Percentiles rank a stretch among this genome's conserved stretches.
Conservation (phyloP, 2,888 invertebrate species). For the Cylloceria caligata region DNA sequence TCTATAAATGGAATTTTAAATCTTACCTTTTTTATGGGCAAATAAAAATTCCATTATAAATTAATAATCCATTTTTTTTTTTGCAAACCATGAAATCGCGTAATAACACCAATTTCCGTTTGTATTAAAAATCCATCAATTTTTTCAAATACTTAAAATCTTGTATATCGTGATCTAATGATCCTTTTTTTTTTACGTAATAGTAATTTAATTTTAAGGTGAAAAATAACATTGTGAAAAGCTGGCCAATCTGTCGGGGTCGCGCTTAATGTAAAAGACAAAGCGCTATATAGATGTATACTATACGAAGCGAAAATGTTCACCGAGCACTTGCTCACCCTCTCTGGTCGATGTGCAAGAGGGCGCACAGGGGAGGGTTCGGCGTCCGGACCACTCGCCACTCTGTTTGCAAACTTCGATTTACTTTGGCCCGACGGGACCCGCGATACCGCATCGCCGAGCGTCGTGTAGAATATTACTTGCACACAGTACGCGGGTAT, state of each 20-base stretch:
- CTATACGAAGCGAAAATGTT: conserved; percentile 22
- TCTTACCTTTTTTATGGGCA: background rate
- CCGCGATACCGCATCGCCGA: conserved; percentile 35
- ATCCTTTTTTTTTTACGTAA: background rate
- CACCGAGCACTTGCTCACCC: conserved; percentile 11
- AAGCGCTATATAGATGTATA: background rate
- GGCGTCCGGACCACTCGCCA: conserved; percentile 22
- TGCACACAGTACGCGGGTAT: background rate
- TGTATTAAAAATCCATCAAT: too few relatives aligned
- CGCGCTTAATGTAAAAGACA: background rate
- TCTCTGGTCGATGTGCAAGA: background rate
- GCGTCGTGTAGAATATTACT: conserved; percentile 36
- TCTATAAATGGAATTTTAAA: background rate
- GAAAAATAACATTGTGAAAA: background rate
- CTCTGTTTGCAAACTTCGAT: conserved; percentile 49
- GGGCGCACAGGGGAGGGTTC: background rate
- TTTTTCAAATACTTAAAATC: too few relatives aligned
- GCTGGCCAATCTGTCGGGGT: background rate
- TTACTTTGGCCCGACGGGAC: conserved; percentile 44
- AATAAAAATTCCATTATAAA: background rate
- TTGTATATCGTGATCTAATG: too few relatives aligned
- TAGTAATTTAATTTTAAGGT: background rate
- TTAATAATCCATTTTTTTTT: background rate
- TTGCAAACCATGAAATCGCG: background rate
- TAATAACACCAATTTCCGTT: too few relatives aligned